These are phyloP conservation scores for Phanerotoma sp. DNA, from an alignment of 2,888 invertebrate genomes.

Conservation along the genomic window DNA sequence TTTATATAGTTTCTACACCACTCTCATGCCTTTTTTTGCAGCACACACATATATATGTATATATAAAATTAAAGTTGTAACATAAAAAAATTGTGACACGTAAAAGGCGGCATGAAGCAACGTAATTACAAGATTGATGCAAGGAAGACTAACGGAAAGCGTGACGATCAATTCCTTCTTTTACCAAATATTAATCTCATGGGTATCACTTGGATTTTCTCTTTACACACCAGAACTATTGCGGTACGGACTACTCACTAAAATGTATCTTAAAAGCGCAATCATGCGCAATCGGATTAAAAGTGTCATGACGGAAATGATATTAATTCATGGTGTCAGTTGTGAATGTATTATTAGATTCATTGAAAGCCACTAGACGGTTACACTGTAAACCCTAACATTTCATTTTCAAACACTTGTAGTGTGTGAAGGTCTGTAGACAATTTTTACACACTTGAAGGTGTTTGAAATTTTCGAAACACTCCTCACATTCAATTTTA, in stretches of 20 bases:
- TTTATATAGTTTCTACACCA: slow-evolving; percentile 25
- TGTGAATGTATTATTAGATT: not conserved
- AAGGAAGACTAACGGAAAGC: not conserved
- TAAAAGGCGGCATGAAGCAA: not conserved
- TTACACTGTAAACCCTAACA: no score
- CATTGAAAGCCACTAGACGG: not conserved
- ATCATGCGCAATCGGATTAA: slow-evolving; percentile 4
- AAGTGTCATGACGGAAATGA: not conserved
- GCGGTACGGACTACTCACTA: not conserved
- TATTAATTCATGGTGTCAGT: not conserved
- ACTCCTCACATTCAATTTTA: no score
- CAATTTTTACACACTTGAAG: no score
- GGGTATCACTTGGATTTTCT: slow-evolving; percentile 11
- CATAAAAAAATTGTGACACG: slow-evolving; percentile 4
- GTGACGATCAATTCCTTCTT: not conserved
- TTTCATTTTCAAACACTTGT: no score
- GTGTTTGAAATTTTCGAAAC: no score
- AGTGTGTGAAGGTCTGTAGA: no score
- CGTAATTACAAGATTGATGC: not conserved
- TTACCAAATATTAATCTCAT: slow-evolving; percentile 6
- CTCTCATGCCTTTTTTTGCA: slow-evolving; percentile 2
- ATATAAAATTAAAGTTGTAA: not conserved
- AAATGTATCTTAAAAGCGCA: slow-evolving; percentile 3
- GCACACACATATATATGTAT: not conserved
- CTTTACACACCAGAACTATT: not conserved